Conservation (phyloP, 1,140 invertebrate genomes). For the fruit fly (Drosophila melanogaster) region Release_6_plus_ISO1_MT NT_033777.3:14799001-14799500, state of each 20-base stretch:
- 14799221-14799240: constrained; percentile 78
- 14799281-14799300: constrained; percentile 65
- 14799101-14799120: constrained; percentile 87
- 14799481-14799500: constrained; percentile 87
- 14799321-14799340: constrained; percentile 39
- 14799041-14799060: constrained; percentile 25
- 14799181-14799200: constrained; percentile 86
- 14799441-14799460: not conserved
- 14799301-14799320: constrained; percentile 49
- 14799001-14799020: constrained; percentile 67
- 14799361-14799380: constrained; percentile 85
- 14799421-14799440: constrained; percentile 1
- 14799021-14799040: not conserved
- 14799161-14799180: constrained; percentile 85
- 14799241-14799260: constrained; percentile 50
- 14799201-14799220: constrained; percentile 85
- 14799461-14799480: constrained; percentile 83
- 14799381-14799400: constrained; percentile 85
- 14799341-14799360: constrained; percentile 65
- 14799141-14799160: constrained; percentile 86
- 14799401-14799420: constrained; percentile 85
- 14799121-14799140: constrained; percentile 87
- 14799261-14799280: constrained; percentile 59
- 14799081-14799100: constrained; percentile 87
- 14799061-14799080: constrained; percentile 49